Evolutionary conservation across 2,888 invertebrate species (phyloP).

Genomic region (Drosophila meridionalis): DNA sequence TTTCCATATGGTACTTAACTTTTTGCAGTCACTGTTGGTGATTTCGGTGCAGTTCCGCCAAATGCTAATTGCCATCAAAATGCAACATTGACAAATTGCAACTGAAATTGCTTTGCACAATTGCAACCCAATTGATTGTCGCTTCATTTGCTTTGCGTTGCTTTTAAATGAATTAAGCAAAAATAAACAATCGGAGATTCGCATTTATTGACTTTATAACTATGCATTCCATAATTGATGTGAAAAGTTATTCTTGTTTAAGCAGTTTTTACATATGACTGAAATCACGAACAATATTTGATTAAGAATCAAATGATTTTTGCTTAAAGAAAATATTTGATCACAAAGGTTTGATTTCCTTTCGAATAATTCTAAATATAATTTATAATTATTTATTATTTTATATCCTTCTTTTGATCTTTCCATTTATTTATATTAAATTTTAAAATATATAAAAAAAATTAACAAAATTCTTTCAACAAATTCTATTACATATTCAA

Average conservation of each 20-base stretch:
- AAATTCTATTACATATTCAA: not conserved
- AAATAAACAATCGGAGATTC: not conserved
- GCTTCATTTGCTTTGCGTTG: constrained; percentile 34
- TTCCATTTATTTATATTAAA: too few species aligned
- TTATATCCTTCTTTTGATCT: too few species aligned
- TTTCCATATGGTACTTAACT: constrained; percentile 11
- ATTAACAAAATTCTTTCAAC: not conserved
- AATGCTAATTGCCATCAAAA: constrained; percentile 53
- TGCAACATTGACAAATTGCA: constrained; percentile 42
- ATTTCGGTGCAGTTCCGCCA: constrained; percentile 8
- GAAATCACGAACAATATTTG: not conserved
- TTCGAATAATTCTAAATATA: too few species aligned
- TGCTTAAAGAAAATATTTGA: not conserved
- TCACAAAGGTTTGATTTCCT: too few species aligned
- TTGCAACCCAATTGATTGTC: constrained; percentile 51
- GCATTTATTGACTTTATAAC: not conserved
- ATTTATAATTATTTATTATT: too few species aligned
- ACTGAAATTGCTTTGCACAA: constrained; percentile 43
- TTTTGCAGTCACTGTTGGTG: constrained; percentile 8
- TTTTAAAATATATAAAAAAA: not conserved
- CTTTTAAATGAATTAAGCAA: constrained; percentile 30
- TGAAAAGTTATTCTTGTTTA: not conserved
- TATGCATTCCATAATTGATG: not conserved
- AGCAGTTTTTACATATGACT: not conserved
- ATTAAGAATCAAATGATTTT: not conserved